These are phyloP conservation scores for Tipula unca DNA, from an alignment of 2,888 invertebrate species.

Conservation along the genomic window DNA sequence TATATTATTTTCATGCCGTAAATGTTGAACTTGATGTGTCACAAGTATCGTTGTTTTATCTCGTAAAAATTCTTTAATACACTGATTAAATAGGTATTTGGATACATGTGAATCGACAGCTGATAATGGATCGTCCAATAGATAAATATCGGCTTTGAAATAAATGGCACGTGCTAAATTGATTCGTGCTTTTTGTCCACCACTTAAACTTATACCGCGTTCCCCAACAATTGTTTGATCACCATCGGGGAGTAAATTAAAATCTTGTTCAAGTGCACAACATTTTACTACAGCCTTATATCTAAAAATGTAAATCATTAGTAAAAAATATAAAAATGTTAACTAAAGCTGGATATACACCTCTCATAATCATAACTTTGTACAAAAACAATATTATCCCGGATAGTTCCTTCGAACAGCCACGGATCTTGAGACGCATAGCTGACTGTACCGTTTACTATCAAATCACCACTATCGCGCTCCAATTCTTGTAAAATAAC, in stretches of 20 bases:
- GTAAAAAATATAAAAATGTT: background rate
- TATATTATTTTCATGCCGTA: slow-evolving; percentile 45
- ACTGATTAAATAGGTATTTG: slow-evolving; percentile 54
- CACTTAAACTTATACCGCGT: slow-evolving; percentile 69
- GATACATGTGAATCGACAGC: slow-evolving; percentile 61
- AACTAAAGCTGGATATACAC: slow-evolving; percentile 27
- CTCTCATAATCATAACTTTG: slow-evolving; percentile 46
- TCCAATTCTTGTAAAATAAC: slow-evolving; percentile 62
- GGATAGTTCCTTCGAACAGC: slow-evolving; percentile 51
- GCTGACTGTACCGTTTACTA: slow-evolving; percentile 44
- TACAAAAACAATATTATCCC: slow-evolving; percentile 61
- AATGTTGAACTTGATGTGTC: slow-evolving; percentile 73
- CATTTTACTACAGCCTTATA: slow-evolving; percentile 50
- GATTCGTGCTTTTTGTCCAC: slow-evolving; percentile 75
- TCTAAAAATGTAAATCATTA: background rate
- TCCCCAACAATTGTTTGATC: slow-evolving; percentile 76
- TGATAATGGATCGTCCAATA: slow-evolving; percentile 63
- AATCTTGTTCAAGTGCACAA: slow-evolving; percentile 59
- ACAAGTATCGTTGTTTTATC: slow-evolving; percentile 66
- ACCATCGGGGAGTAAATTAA: slow-evolving; percentile 64
- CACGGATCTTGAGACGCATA: slow-evolving; percentile 60
- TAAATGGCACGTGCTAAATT: slow-evolving; percentile 71
- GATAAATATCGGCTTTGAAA: slow-evolving; percentile 59
- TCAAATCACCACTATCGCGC: slow-evolving; percentile 42
- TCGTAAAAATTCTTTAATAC: slow-evolving; percentile 47